Conservation (phyloP, 2,797 vertebrate genomes). For the Gadopsis bispinosus region DNA sequence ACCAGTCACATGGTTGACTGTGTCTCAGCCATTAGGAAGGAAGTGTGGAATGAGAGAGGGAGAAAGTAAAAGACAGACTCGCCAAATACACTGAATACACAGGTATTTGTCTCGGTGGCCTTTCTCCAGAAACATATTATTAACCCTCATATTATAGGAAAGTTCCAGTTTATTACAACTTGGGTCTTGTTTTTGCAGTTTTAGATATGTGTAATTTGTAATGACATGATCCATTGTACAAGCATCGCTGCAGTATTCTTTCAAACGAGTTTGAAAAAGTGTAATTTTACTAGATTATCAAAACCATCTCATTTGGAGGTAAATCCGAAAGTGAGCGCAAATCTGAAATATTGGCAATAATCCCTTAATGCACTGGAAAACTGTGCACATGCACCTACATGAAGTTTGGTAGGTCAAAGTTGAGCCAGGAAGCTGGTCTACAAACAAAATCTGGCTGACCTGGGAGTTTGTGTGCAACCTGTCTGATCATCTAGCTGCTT, state of each 20-base stretch:
- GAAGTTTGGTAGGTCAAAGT: not conserved
- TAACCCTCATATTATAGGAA: not conserved
- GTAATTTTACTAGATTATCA: not conserved
- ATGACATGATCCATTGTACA: not conserved
- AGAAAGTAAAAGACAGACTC: constrained; percentile 36
- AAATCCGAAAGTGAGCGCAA: not conserved
- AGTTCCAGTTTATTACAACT: not conserved
- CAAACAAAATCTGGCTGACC: not conserved
- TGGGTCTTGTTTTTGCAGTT: not conserved
- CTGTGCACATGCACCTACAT: not conserved
- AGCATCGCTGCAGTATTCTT: not conserved
- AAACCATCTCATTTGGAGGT: not conserved
- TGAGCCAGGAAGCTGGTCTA: not conserved
- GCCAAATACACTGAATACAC: constrained; percentile 12
- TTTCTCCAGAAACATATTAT: constrained; percentile 7
- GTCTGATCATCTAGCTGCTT: not conserved
- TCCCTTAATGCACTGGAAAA: too few species aligned
- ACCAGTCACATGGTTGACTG: constrained; percentile 58
- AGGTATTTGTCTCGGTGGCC: not conserved
- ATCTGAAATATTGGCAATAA: not conserved
- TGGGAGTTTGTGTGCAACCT: not conserved
- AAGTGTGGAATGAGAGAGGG: constrained; percentile 20
- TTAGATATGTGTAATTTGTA: not conserved
- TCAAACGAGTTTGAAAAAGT: not conserved
- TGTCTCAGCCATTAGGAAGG: constrained; percentile 54